Percentiles rank a stretch among this genome's conserved stretches.
Conservation (phyloP, 2,888 invertebrate species). For the Chydorus sphaericus region DNA sequence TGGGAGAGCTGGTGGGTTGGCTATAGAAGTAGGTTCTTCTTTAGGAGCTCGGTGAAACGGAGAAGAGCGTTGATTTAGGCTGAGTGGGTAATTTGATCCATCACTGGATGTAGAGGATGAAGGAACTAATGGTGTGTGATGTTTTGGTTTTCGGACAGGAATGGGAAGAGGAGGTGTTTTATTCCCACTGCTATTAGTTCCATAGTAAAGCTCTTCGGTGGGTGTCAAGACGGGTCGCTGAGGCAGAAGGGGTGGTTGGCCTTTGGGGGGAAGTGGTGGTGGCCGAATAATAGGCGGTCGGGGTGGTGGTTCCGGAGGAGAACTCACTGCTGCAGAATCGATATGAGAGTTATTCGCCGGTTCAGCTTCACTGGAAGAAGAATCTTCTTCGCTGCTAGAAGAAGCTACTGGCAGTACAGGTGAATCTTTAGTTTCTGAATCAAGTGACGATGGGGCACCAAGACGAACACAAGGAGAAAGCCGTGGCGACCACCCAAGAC, state of each 20-base stretch:
- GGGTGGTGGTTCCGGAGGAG: slow-evolving; percentile 50
- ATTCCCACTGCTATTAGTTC: no score
- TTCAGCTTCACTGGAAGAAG: slow-evolving; percentile 7
- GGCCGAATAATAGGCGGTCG: slow-evolving; percentile 43
- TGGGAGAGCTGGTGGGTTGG: no score
- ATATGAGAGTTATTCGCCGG: slow-evolving; percentile 19
- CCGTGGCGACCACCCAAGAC: background rate
- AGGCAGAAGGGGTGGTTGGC: slow-evolving; percentile 41
- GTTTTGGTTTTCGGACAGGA: slow-evolving; percentile 8
- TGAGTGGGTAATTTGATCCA: no score
- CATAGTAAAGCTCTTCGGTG: background rate
- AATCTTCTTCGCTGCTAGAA: slow-evolving; percentile 10
- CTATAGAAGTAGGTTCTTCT: slow-evolving; percentile 21
- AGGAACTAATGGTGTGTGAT: background rate
- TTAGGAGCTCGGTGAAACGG: background rate
- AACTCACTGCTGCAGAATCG: slow-evolving; percentile 24
- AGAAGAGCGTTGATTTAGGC: background rate
- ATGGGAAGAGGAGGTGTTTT: slow-evolving; percentile 13
- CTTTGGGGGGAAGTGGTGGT: slow-evolving; percentile 57
- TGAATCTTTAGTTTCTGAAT: slow-evolving; percentile 13
- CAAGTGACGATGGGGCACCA: slow-evolving; percentile 14
- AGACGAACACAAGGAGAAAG: background rate
- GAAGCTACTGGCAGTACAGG: slow-evolving; percentile 8
- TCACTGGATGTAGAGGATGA: no score
- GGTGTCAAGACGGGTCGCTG: slow-evolving; percentile 13